These are phyloP conservation scores for Drosophila cognata DNA, from an alignment of 2,888 invertebrate species.

Conservation along the genomic window DNA sequence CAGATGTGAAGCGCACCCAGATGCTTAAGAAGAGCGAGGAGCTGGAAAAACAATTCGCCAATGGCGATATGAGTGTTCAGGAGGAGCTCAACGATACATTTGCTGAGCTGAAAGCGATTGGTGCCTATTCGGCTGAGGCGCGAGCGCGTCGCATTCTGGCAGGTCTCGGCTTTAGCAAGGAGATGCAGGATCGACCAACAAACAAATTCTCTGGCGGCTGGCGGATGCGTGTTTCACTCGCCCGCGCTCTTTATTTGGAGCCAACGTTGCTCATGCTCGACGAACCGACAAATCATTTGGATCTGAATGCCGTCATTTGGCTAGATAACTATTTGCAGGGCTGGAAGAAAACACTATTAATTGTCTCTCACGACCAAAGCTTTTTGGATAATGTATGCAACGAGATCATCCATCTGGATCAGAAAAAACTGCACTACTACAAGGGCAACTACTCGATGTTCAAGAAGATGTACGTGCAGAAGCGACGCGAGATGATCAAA, in stretches of 20 bases:
- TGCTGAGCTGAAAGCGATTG: conserved; percentile 97
- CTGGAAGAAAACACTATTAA: conserved; percentile 99
- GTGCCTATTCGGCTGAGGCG: conserved; percentile 99
- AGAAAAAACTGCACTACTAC: conserved; percentile 97
- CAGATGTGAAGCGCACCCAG: conserved; percentile 94
- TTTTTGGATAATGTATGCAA: conserved; percentile 99
- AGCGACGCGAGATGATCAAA: conserved; percentile 96
- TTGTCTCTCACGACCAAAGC: conserved; percentile 99
- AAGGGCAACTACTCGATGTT: conserved; percentile 99
- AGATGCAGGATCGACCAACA: conserved; percentile 95
- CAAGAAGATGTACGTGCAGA: conserved; percentile 99
- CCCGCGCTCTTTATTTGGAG: conserved; percentile 97
- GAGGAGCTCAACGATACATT: conserved; percentile 95
- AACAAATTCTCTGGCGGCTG: conserved; percentile 97
- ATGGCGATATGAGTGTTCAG: conserved; percentile 90
- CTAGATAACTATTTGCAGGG: conserved; percentile 98
- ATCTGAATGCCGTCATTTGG: conserved; percentile 99
- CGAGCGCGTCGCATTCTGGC: conserved; percentile 97
- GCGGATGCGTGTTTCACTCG: conserved; percentile 99
- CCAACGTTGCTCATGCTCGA: conserved; percentile 98
- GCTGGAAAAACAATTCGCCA: conserved; percentile 90
- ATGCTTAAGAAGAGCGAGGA: conserved; percentile 93
- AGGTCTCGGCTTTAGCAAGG: conserved; percentile 96
- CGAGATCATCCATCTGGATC: conserved; percentile 98
- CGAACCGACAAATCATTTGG: conserved; percentile 99